phyloP scores from a whole-genome alignment of 2,888 invertebrate genomes.

The Chironomus riparius region DNA sequence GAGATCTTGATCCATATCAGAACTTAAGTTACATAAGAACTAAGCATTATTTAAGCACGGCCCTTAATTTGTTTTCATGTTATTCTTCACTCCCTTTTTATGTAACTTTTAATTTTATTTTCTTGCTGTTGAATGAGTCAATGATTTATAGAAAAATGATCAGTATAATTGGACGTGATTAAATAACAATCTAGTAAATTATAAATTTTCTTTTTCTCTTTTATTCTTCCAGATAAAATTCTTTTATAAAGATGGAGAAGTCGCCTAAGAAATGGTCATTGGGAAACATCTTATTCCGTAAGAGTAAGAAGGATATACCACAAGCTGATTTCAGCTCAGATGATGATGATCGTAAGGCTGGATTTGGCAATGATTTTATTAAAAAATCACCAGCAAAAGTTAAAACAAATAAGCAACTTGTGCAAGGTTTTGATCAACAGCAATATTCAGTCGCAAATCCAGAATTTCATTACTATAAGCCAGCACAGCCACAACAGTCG shows the following conservation, averaged over 20 bases:
- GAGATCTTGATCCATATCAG: no score
- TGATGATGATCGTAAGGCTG: slow-evolving; percentile 43
- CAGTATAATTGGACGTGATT: slow-evolving; percentile 20
- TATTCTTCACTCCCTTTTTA: background rate
- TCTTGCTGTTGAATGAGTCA: background rate
- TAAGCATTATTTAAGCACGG: no score
- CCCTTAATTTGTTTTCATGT: slow-evolving; percentile 17
- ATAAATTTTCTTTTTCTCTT: background rate
- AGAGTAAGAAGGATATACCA: slow-evolving; percentile 57
- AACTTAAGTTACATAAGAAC: no score
- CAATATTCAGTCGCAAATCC: slow-evolving; percentile 24
- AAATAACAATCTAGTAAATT: background rate
- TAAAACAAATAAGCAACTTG: slow-evolving; percentile 39
- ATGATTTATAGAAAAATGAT: slow-evolving; percentile 19
- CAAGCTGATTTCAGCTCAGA: slow-evolving; percentile 39
- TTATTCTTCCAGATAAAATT: slow-evolving; percentile 11
- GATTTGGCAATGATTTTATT: slow-evolving; percentile 32
- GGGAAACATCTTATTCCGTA: slow-evolving; percentile 60
- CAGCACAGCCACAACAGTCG: slow-evolving; percentile 35
- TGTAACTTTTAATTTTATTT: background rate
- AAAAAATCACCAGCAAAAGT: slow-evolving; percentile 38
- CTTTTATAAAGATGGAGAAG: slow-evolving; percentile 18
- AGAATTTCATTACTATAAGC: slow-evolving; percentile 29
- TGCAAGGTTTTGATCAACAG: slow-evolving; percentile 35
- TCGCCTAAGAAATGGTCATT: slow-evolving; percentile 63